Evolutionary conservation across 2,797 vertebrate genomes (phyloP), one percentile per base, ranked within the genome.

Genomic region (Epinephelus malabaricus): DNA sequence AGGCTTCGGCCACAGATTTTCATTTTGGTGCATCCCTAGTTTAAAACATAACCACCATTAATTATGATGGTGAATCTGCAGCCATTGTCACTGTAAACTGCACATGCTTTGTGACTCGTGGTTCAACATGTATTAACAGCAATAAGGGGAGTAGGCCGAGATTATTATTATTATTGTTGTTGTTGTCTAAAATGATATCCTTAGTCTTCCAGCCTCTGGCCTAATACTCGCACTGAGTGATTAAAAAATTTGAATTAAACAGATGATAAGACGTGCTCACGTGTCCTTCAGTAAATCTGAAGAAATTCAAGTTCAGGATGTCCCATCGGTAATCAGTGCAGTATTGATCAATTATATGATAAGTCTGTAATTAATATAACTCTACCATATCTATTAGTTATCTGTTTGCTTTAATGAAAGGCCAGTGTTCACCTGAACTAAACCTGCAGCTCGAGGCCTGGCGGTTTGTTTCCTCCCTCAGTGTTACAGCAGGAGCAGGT

Each of bases 331-430:
- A 71, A 58, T 72, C 63, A 23, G 13, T n/a, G 8, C n/a, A 27
- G 10, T 50, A 50, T 55, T 60, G 78, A 84, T 84, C 69, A 76
- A 77, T 73, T 73, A 67, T 74, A 56, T 74, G 66, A 70, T 78
- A 77, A 69, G 51, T 56, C 3, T 70, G 66, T 47, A 73, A 55
- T 77, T 70, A 81, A 61, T 85, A 19, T 19, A 15, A 21, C 47
- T 11, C 14, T 38, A 53, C 18, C 19, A 2, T 69, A 59, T 75
- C 66, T 21, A 17, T 51, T 38, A 25, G 65, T 27, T 46, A 68
- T 68, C 47, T 34, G 64, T 45, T 45, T 69, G 54, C 45, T 69
- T 38, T 21, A 64, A 71, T 67, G 62, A 30, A 63, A 69, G 63
- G 45, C 18, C 46, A 19, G 11, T 3, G 15, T 38, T 56, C 19